phyloP scores from a whole-genome alignment of 2,113 vertebrate species.

The Oplegnathus fasciatus region DNA sequence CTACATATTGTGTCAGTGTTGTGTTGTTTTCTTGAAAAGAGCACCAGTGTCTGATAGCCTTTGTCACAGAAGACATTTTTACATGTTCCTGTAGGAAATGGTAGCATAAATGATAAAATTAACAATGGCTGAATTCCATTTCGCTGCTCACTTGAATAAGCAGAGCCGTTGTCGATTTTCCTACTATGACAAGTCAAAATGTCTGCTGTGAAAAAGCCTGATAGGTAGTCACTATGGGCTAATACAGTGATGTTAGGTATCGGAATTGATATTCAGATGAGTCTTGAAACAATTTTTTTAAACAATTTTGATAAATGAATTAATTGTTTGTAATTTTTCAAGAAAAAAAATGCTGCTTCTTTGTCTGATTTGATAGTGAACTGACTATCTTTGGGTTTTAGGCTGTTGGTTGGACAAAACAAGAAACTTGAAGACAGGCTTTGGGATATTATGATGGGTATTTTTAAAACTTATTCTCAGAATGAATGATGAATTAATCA shows the following conservation, averaged over 20 bases:
- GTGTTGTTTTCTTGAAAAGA: not conserved
- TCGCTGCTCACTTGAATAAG: not conserved
- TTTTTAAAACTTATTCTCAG: not conserved
- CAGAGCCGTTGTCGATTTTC: not conserved
- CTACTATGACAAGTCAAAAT: not conserved
- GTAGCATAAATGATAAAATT: not conserved
- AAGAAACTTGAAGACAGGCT: not conserved
- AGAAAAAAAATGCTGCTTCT: not conserved
- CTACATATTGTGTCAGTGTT: too few relatives aligned
- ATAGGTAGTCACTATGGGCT: not conserved
- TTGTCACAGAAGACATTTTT: not conserved
- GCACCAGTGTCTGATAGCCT: not conserved
- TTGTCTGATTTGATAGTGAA: not conserved
- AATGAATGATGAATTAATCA: not conserved
- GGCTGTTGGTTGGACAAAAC: not conserved
- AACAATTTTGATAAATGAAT: too few relatives aligned
- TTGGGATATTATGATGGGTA: not conserved
- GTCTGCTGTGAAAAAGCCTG: not conserved
- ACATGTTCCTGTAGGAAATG: not conserved
- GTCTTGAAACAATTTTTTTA: not conserved
- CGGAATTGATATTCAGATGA: not conserved
- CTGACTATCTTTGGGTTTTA: not conserved
- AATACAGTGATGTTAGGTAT: not conserved
- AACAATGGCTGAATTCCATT: not conserved
- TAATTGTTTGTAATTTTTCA: not conserved